Conservation (phyloP, 2,113 vertebrate genomes). For the Gasterosteus nipponicus region DNA sequence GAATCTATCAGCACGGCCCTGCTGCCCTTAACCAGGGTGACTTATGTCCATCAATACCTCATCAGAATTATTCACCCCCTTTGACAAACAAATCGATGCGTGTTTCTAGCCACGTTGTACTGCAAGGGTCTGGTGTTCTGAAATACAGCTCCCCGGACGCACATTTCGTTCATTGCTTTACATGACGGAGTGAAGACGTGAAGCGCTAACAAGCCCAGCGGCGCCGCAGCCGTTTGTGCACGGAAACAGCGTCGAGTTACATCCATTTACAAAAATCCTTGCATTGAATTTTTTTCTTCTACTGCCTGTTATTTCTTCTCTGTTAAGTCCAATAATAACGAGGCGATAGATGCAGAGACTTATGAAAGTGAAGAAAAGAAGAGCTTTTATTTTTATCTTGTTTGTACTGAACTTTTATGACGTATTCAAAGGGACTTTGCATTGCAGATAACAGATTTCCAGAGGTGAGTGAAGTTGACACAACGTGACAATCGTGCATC, state of each 20-base stretch:
- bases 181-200: neutral
- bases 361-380: neutral
- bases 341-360: neutral
- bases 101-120: conserved; percentile 15
- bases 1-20: conserved; percentile 34
- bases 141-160: conserved; percentile 5
- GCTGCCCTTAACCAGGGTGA: conserved; percentile 53
- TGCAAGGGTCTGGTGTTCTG: neutral
- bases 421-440: neutral
- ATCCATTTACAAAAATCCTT: neutral
- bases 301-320: neutral
- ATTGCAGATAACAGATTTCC: neutral
- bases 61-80: conserved; percentile 69
- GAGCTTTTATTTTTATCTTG: neutral
- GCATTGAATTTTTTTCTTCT: neutral
- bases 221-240: neutral
- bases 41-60: conserved; percentile 63
- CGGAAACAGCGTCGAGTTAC: too few species aligned
- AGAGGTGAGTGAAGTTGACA: neutral
- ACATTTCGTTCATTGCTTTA: neutral
- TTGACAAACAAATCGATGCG: conserved; percentile 65
- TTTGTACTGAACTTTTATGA: neutral
- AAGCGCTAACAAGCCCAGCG: neutral
- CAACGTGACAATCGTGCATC: neutral
- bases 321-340: neutral